Percentiles rank a stretch among this genome's conserved stretches.
phyloP scores from a whole-genome alignment of 2,888 invertebrate genomes.

The Lasioglossum zephyrum region DNA sequence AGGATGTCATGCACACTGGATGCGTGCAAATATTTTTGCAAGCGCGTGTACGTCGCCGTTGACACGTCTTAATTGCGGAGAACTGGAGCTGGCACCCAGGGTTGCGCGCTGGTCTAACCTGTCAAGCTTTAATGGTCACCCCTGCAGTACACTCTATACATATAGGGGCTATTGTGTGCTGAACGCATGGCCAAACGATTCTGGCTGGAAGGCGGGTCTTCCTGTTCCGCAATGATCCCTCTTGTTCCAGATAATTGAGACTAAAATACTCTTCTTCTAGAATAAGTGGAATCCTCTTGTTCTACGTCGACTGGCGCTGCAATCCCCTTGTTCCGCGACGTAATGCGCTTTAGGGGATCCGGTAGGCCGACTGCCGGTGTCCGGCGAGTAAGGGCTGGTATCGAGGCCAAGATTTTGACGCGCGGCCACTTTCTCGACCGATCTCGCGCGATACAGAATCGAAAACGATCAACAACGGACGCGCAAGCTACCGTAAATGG shows the following conservation, averaged over 20 bases:
- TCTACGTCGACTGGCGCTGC: too few species aligned
- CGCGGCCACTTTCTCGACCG: conserved; percentile 74
- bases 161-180: not conserved
- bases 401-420: conserved; percentile 78
- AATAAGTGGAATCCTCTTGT: not conserved
- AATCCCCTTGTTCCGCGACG: not conserved
- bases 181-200: not conserved
- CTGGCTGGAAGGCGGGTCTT: not conserved
- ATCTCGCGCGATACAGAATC: conserved; percentile 52
- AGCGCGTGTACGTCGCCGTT: not conserved
- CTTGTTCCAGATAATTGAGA: not conserved
- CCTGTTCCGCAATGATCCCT: not conserved
- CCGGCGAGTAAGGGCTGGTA: conserved; percentile 47
- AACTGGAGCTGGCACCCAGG: not conserved
- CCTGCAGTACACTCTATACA: not conserved
- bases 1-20: not conserved
- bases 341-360: not conserved
- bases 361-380: not conserved
- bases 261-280: not conserved
- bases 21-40: not conserved
- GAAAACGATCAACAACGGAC: conserved; percentile 66
- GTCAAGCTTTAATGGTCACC: not conserved
- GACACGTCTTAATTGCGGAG: not conserved
- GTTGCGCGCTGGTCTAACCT: not conserved
- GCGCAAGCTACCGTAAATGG: conserved; percentile 77